Evolutionary conservation across 2,113 vertebrate genomes (phyloP).

Genomic region (Rhegmatorhina hoffmannsi): DNA sequence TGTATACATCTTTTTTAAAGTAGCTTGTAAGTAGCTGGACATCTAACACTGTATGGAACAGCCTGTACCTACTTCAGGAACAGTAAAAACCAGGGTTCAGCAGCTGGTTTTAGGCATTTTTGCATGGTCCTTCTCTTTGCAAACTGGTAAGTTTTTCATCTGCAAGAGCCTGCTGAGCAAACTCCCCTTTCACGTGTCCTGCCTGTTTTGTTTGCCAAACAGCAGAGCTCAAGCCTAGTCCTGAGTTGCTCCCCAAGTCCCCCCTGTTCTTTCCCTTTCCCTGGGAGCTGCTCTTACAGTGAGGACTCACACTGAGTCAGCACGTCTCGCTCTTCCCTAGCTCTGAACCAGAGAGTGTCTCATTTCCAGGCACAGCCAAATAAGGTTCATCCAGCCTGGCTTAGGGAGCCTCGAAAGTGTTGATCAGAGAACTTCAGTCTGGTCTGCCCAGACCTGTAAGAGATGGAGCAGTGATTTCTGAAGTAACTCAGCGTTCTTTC

Average conservation of each 20-base stretch:
- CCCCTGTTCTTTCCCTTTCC: background rate
- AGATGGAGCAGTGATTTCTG: background rate
- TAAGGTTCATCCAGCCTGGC: background rate
- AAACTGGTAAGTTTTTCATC: background rate
- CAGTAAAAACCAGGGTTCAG: background rate
- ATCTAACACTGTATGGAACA: background rate
- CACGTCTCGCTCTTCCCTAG: background rate
- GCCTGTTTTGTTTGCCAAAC: background rate
- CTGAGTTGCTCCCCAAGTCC: background rate
- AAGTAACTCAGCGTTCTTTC: background rate
- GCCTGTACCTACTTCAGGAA: background rate
- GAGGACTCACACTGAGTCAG: background rate
- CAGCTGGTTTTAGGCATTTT: background rate
- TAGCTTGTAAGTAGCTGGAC: background rate
- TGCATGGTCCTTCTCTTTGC: background rate
- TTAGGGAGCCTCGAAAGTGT: background rate
- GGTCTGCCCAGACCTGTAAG: background rate
- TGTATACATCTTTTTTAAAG: background rate
- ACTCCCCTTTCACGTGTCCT: background rate
- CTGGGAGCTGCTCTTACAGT: background rate
- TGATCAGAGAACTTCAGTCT: background rate
- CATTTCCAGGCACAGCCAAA: background rate
- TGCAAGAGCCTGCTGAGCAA: background rate
- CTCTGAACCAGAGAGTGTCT: background rate
- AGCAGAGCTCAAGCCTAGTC: background rate